Evolutionary conservation across 2,113 vertebrate species (phyloP).

Genomic region (rat (Rattus norvegicus)): GRCr8 NC_086020.1:199300001-199300500

Average conservation of each 20-base stretch:
- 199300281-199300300: slow-evolving; percentile 40
- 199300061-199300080: too few species aligned
- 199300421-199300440: slow-evolving; percentile 61
- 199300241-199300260: not conserved
- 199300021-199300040: not conserved
- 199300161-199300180: not conserved
- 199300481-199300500: slow-evolving; percentile 35
- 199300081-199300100: too few species aligned
- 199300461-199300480: slow-evolving; percentile 26
- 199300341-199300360: slow-evolving; percentile 63
- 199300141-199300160: too few species aligned
- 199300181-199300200: not conserved
- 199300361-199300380: slow-evolving; percentile 48
- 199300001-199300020: not conserved
- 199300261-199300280: not conserved
- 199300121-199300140: too few species aligned
- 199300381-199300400: slow-evolving; percentile 37
- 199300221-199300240: slow-evolving; percentile 29
- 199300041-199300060: not conserved
- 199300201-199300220: not conserved
- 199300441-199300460: slow-evolving; percentile 29
- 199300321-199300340: slow-evolving; percentile 6
- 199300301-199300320: slow-evolving; percentile 31
- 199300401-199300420: slow-evolving; percentile 13
- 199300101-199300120: too few species aligned